These are phyloP conservation scores for Melinaea menophilus DNA, from an alignment of 2,888 invertebrate genomes.

Conservation along the genomic window DNA sequence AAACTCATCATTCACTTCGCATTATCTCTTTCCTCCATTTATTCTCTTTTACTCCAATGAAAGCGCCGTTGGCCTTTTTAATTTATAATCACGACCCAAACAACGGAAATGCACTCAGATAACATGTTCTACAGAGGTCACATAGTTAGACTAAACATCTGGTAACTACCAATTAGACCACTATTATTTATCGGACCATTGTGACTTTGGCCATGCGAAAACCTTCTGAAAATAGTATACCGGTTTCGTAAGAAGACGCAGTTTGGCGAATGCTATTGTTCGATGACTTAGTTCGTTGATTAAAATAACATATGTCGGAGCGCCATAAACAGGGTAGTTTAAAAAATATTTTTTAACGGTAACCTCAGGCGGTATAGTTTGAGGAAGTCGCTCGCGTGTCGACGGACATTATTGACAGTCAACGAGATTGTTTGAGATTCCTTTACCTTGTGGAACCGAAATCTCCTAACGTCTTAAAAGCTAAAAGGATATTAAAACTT, in stretches of 20 bases:
- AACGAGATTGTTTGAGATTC: too few relatives aligned
- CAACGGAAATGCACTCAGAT: conserved; percentile 9
- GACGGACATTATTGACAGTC: too few relatives aligned
- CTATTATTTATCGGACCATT: conserved; percentile 1
- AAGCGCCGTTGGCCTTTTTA: background rate
- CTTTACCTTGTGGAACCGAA: too few relatives aligned
- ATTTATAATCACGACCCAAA: conserved; percentile 1
- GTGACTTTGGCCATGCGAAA: background rate
- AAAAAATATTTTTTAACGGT: too few relatives aligned
- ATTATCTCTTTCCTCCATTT: background rate
- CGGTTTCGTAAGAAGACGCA: background rate
- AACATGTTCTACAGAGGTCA: conserved; percentile 12
- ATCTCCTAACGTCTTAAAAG: too few relatives aligned
- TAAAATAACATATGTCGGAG: too few relatives aligned
- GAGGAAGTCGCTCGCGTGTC: too few relatives aligned
- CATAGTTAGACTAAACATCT: conserved; percentile 24
- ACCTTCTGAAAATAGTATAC: background rate
- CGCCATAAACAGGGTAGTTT: too few relatives aligned
- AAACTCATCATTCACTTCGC: background rate
- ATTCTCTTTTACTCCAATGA: background rate
- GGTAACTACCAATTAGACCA: conserved; percentile 20
- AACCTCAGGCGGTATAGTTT: too few relatives aligned
- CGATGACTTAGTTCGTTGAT: too few relatives aligned
- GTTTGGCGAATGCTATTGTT: too few relatives aligned
- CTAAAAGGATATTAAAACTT: too few relatives aligned